Percentiles rank a stretch among this genome's conserved stretches.
These are phyloP conservation scores for Operophtera brumata DNA, from an alignment of 2,888 invertebrate species.

Conservation along the genomic window DNA sequence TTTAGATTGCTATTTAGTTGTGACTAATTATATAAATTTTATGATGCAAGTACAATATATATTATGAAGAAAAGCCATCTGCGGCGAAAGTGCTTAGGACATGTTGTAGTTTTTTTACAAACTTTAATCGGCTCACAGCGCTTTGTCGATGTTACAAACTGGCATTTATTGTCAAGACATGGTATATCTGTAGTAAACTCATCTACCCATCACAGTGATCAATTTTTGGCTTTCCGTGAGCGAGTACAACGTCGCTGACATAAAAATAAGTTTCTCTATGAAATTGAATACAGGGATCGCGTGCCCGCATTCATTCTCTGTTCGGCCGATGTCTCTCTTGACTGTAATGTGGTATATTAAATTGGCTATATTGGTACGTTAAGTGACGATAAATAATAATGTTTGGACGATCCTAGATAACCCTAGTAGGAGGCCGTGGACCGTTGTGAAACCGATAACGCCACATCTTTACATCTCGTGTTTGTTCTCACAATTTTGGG, in stretches of 20 bases:
- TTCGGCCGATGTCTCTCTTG: slow-evolving; percentile 67
- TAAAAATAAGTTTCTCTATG: slow-evolving; percentile 71
- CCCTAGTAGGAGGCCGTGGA: slow-evolving; percentile 51
- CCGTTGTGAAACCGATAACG: slow-evolving; percentile 52
- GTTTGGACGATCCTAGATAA: slow-evolving; percentile 60
- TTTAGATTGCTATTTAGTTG: no score
- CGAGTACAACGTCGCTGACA: slow-evolving; percentile 52
- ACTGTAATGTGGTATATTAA: slow-evolving; percentile 62
- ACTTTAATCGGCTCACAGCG: no score
- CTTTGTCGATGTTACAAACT: no score
- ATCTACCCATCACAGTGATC: slow-evolving; percentile 41
- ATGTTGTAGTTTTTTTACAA: no score
- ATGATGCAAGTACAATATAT: no score
- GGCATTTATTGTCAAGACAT: no score
- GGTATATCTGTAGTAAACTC: slow-evolving; percentile 12
- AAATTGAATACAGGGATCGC: slow-evolving; percentile 73
- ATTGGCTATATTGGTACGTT: slow-evolving; percentile 61
- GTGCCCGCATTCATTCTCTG: slow-evolving; percentile 61
- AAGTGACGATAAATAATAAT: slow-evolving; percentile 54
- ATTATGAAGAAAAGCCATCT: no score
- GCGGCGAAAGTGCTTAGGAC: no score
- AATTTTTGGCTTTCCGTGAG: slow-evolving; percentile 61
- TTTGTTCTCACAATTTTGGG: slow-evolving; percentile 21
- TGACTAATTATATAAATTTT: no score
- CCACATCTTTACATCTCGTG: slow-evolving; percentile 40